Conservation (phyloP, 37 sponge, comb jelly and placozoan species). For the Spongilla lacustris region DNA sequence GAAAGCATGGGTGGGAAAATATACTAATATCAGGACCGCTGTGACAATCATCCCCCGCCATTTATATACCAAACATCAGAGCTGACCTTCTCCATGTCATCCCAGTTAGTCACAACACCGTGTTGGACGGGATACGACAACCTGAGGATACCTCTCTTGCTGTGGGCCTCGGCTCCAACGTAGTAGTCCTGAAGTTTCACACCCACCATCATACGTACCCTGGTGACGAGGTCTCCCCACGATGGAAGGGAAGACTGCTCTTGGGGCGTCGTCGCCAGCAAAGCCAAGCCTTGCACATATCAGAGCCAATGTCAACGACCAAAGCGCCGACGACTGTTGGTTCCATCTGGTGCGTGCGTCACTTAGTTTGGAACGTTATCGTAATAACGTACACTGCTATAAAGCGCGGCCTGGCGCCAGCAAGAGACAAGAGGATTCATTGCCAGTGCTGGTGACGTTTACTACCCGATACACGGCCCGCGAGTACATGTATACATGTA, state of each 20-base stretch:
- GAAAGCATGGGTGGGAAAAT: too few relatives aligned
- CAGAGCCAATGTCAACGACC: slow-evolving; percentile 99
- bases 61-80: neutral
- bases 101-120: slow-evolving; percentile 99
- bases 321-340: slow-evolving; percentile 96
- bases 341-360: too few relatives aligned
- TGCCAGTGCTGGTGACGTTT: too few relatives aligned
- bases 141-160: slow-evolving; percentile 99
- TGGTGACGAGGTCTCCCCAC: slow-evolving; percentile 99
- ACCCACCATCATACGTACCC: slow-evolving; percentile 99
- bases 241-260: slow-evolving; percentile 99
- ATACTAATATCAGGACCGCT: too few relatives aligned
- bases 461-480: too few relatives aligned
- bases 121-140: slow-evolving; percentile 99
- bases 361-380: too few relatives aligned
- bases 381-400: too few relatives aligned
- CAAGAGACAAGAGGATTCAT: too few relatives aligned
- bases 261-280: slow-evolving; percentile 98
- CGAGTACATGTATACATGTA: too few relatives aligned
- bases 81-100: slow-evolving; percentile 99
- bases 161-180: slow-evolving; percentile 99
- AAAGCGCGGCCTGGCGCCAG: too few relatives aligned
- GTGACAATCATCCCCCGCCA: too few relatives aligned
- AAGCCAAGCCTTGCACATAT: slow-evolving; percentile 99
- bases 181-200: slow-evolving; percentile 99